Evolutionary conservation across 2,113 vertebrate genomes (phyloP).

Genomic region (Colistium nudipinnis): DNA sequence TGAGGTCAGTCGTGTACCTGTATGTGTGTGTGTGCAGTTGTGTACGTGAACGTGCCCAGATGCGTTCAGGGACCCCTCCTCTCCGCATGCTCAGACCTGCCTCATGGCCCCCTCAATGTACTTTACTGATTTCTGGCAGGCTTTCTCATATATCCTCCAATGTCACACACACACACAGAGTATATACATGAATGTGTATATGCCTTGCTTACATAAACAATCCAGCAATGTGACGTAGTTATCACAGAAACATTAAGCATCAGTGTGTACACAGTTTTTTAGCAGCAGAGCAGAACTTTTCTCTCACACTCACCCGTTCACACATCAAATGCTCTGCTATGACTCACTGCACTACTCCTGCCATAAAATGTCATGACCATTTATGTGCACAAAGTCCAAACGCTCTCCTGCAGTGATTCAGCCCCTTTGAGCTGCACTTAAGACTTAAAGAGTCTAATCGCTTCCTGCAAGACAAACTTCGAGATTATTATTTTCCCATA

Average conservation of each 20-base stretch:
- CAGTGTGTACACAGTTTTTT: constrained; percentile 41
- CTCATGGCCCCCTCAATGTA: constrained; percentile 17
- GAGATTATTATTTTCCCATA: background rate
- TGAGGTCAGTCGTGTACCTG: constrained; percentile 28
- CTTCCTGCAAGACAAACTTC: background rate
- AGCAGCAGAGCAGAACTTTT: constrained; percentile 36
- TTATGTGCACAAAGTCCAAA: constrained; percentile 65
- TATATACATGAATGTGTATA: background rate
- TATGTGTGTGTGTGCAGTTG: constrained; percentile 25
- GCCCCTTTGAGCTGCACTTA: constrained; percentile 10
- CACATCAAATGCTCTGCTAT: constrained; percentile 43
- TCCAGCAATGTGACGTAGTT: constrained; percentile 12
- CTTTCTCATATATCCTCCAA: background rate
- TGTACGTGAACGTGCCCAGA: background rate
- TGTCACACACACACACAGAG: constrained; percentile 4
- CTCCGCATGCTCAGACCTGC: constrained; percentile 48
- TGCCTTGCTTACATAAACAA: constrained; percentile 36
- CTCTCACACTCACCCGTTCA: background rate
- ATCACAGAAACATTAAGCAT: constrained; percentile 45
- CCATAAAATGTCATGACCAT: constrained; percentile 70
- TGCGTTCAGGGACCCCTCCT: constrained; percentile 25
- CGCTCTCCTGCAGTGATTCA: constrained; percentile 24
- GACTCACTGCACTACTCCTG: constrained; percentile 53
- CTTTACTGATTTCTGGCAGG: too few species aligned
- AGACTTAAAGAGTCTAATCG: constrained; percentile 4